phyloP scores from a whole-genome alignment of 1,140 invertebrate species.

The Euwallacea similis region DNA sequence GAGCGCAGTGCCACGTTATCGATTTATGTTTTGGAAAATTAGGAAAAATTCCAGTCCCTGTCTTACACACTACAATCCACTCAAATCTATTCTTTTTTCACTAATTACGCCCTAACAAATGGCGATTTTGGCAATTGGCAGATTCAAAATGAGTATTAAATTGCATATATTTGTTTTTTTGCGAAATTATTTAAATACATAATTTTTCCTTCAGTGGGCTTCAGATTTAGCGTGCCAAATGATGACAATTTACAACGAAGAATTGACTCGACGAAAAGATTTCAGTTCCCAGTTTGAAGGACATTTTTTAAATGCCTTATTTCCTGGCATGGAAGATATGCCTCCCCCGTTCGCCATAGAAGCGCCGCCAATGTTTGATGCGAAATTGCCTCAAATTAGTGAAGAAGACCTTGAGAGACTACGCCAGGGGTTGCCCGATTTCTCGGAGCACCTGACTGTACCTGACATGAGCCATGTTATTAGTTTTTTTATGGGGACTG shows the following conservation, averaged over 20 bases:
- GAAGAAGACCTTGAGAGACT: conserved; percentile 71
- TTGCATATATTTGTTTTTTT: not conserved
- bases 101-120: too few relatives aligned
- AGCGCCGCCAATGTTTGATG: conserved; percentile 74
- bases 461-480: conserved; percentile 68
- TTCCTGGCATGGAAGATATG: conserved; percentile 84
- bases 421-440: conserved; percentile 64
- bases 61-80: too few relatives aligned
- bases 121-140: too few relatives aligned
- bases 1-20: too few relatives aligned
- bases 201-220: conserved; percentile 66
- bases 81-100: too few relatives aligned
- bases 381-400: conserved; percentile 68
- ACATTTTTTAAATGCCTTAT: conserved; percentile 84
- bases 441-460: conserved; percentile 55
- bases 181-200: not conserved
- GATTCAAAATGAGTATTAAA: too few relatives aligned
- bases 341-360: conserved; percentile 84
- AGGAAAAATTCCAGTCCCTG: too few relatives aligned
- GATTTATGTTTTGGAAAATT: too few relatives aligned
- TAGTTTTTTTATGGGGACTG: conserved; percentile 67
- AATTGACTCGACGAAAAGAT: conserved; percentile 68
- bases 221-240: conserved; percentile 75
- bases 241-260: conserved; percentile 74
- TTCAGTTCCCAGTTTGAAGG: conserved; percentile 78